Evolutionary conservation across 2,113 vertebrate genomes (phyloP), one percentile per base, ranked within the genome.

Genomic region (Aepyceros melampus): DNA sequence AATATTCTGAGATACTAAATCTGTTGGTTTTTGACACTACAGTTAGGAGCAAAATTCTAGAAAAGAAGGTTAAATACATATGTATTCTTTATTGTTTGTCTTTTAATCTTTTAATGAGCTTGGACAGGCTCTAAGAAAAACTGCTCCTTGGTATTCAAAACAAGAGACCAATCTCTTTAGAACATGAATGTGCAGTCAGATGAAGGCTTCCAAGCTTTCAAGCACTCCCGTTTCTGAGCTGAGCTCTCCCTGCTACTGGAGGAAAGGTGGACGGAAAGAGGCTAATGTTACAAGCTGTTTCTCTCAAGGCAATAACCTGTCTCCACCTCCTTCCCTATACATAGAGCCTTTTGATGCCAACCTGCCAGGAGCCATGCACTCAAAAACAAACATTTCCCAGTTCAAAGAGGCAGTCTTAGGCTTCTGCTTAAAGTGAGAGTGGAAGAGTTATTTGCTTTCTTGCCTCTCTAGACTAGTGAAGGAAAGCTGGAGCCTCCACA

Each of bases 161-260:
- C 43, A 27, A 33, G 55, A 76, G 40, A 33, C 56, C 29, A 53
- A 2, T 27, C 19, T 89, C 49, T 21, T 31, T 23, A 49, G 12
- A 40, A 23, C 47, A 19, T 0, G 11, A 78, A 47, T 0, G 0
- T 9, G 3, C 3, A 25, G 29, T 45, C 6, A 40, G 3, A 25
- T 71, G 43, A 78, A 45, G 47, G 13, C 49, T 56, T 74, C 40
- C 8, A 31, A 21, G 40, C 27, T 7, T 31, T 31, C 21, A 36
- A 40, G 43, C 14, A 7, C 25, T 27, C 19, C 1, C 21, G 1
- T n/a, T 45, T 40, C 45, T 11, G 3, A 27, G 15, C 21, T 8
- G 43, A 62, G 33, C 51, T 33, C 19, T 21, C 21, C 21, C 36
- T 8, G 6, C 2, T 9, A 23, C 78, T 79, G 15, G 31, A 49